Percentiles rank a stretch among this genome's conserved stretches.
Conservation (phyloP, 2,113 vertebrate species). For the Heterocephalus glaber region DNA sequence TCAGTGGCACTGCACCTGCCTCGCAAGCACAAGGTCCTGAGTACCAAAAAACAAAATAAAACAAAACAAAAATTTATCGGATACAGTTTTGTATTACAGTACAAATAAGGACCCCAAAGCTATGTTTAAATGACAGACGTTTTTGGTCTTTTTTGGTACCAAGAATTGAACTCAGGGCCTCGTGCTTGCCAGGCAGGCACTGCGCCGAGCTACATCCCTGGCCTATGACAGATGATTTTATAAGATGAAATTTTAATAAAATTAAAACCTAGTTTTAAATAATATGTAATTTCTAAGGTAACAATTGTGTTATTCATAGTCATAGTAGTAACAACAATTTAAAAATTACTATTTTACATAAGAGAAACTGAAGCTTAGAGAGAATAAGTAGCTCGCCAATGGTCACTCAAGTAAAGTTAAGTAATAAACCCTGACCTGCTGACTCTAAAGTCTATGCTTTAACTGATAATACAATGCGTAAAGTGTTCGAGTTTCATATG, state of each 20-base stretch:
- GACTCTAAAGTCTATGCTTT: background rate
- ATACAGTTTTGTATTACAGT: background rate
- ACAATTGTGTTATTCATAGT: background rate
- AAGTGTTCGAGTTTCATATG: background rate
- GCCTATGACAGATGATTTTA: background rate
- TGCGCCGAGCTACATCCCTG: no score
- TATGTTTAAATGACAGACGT: background rate
- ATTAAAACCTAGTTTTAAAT: slow-evolving; percentile 42
- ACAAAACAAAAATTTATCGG: no score
- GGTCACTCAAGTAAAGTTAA: background rate
- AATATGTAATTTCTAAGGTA: slow-evolving; percentile 35
- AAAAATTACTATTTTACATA: background rate
- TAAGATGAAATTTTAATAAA: slow-evolving; percentile 1
- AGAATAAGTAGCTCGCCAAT: background rate
- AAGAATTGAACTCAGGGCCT: no score
- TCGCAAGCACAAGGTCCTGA: no score
- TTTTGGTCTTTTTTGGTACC: no score
- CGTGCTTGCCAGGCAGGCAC: no score
- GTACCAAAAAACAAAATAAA: no score
- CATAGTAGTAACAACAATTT: background rate
- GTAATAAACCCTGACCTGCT: background rate
- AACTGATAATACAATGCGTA: background rate
- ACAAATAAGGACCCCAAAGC: background rate
- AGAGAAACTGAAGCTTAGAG: background rate
- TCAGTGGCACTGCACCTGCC: no score